Percentiles rank a stretch among this genome's conserved stretches.
Evolutionary conservation across 1,140 invertebrate species (phyloP).

Genomic region (Solenopsis fugax): DNA sequence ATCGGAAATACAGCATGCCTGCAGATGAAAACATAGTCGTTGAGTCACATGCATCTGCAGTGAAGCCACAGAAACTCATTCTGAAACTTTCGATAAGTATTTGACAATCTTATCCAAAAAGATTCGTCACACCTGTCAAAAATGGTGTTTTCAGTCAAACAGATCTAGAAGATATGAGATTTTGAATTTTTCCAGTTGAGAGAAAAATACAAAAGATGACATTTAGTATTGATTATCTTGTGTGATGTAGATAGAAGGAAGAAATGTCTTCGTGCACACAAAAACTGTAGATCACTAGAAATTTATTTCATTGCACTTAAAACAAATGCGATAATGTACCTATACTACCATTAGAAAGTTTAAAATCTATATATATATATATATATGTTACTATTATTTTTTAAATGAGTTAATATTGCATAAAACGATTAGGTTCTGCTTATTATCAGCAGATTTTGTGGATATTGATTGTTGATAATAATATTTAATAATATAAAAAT

Average conservation of each 20-base stretch:
- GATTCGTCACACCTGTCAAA: neutral
- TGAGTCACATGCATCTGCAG: conserved; percentile 29
- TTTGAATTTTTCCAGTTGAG: neutral
- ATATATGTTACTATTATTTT: too few species aligned
- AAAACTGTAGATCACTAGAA: neutral
- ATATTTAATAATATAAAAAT: too few species aligned
- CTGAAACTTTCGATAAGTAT: conserved; percentile 1
- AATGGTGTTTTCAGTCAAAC: neutral
- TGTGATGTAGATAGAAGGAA: neutral
- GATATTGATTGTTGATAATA: too few species aligned
- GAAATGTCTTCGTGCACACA: neutral
- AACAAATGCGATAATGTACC: neutral
- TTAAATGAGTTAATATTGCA: too few species aligned
- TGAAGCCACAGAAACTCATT: neutral
- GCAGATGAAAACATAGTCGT: conserved; percentile 29
- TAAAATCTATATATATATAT: too few species aligned
- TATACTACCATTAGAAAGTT: too few species aligned
- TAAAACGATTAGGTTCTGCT: too few species aligned
- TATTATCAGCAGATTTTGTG: too few species aligned
- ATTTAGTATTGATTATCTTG: neutral
- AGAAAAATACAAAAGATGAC: neutral
- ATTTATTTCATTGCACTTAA: neutral
- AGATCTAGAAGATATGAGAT: neutral
- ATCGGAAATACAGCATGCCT: conserved; percentile 45
- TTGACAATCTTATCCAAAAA: neutral